Base-by-base conservation (phyloP, 1,140 invertebrate genomes). In the Musca vetustissima region DNA sequence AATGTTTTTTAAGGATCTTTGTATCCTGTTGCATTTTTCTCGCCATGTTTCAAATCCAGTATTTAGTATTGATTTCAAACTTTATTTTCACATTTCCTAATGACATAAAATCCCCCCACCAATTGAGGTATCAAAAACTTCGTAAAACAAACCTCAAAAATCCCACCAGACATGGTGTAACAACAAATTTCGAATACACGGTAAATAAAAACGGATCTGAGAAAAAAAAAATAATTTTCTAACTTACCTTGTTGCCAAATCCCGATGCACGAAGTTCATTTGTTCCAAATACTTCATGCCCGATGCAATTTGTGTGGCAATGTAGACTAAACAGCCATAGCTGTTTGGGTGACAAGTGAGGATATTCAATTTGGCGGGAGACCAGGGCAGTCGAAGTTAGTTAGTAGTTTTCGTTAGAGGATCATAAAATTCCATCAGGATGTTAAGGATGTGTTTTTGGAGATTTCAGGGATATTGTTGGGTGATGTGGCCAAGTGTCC, bases 201-300 rank as follows among this genome's bases (percentile, higher is more conserved):
- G 28, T 32, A 9, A 32, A 9, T 24, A 32, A 25, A 28, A 4
- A 28, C 28, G 28, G 14, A 50, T 17, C 13, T 28, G 15, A 65
- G 6, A 64, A 25, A 28, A 65, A 1, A 19, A 17, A 61, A 61
- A 61, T 28, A 61, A 43, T 43, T 43, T 43, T 13, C 24, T 36
- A 48, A 82, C 84, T 86, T 83, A 90, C 88, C 90, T 87, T 73
- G 92, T 89, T 69, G 92, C 90, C 75, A 94, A 84, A 84, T 94
- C 92, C 73, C 90, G 85, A 83, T 94, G 92, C 50, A 94, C 89
- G 81, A 93, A 89, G 81, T 91, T 91, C 73, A 92, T 85, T 22
- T 88, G 88, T 83, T 93, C 91, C 79, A 94, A 85, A 83, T 93
- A 93, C 81, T 93, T 93, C 92, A 94, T 93, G 68, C 91, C 93